Conservation (phyloP, 2,113 vertebrate genomes). For the Podiceps cristatus region DNA sequence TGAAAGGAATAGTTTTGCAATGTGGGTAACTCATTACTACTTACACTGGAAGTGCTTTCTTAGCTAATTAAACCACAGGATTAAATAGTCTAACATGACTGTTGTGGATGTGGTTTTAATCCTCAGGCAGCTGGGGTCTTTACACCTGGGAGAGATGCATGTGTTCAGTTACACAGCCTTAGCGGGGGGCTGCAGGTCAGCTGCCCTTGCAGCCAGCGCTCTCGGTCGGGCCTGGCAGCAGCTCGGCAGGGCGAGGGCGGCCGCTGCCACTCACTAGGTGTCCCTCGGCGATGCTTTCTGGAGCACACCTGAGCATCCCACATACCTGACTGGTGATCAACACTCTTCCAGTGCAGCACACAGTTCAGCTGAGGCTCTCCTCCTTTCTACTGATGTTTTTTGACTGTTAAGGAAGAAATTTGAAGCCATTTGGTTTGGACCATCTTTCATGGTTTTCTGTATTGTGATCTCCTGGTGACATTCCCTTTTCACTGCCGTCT, state of each 20-base stretch:
- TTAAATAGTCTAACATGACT: neutral
- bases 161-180: rapidly evolving
- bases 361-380: neutral
- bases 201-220: rapidly evolving
- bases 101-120: neutral
- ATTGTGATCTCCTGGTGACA: neutral
- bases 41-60: neutral
- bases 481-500: neutral
- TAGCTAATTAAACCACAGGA: neutral
- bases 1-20: neutral
- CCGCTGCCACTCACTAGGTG: neutral
- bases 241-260: rapidly evolving
- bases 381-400: neutral
- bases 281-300: rapidly evolving
- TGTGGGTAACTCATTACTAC: neutral
- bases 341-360: neutral
- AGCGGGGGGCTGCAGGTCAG: rapidly evolving
- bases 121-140: neutral
- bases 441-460: neutral
- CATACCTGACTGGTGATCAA: rapidly evolving
- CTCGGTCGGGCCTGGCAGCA: rapidly evolving
- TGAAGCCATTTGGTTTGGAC: neutral
- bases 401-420: neutral
- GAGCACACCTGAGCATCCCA: neutral
- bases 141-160: neutral